Base-by-base conservation (phyloP, 2,888 invertebrate species). In the Ophion obscuratus region DNA sequence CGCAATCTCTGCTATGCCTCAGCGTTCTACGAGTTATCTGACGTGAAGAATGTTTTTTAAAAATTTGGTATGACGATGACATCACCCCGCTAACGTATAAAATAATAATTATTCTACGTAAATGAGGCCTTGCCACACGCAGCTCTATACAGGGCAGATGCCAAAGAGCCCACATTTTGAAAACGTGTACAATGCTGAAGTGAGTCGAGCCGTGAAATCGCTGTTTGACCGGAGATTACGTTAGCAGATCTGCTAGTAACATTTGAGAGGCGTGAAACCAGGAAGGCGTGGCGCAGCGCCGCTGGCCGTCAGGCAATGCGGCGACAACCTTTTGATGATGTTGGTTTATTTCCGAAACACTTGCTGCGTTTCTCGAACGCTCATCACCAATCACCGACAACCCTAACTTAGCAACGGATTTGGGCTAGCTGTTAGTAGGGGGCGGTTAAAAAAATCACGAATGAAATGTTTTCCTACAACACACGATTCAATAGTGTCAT, bases 181-280 rank as follows among this genome's bases (percentile, higher is more conserved):
- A 61, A 61, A 67, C 10, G 47, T 68, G 47, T 40, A 76, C 80
- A 90, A 87, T 89, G 77, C 84, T 87, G 83, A 83, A 85, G 81
- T 81, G 89, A 88, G 89, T 84, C 89, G 88, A 90, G 83, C 92
- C 92, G 90, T 92, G 91, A 93, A 94, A 93, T 93, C 91, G 89
- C 90, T 91, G 92, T 93, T 93, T 92, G 89, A 88, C 89, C 89
- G 91, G 89, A 90, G 92, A 93, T 93, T 92, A 92, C 90, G 87
- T 90, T 84, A 87, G 89, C 89, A 89, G 91, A 92, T 91, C 90
- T 88, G 89, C 88, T 86, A 67, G 73, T 74, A 84, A 89, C 89
- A 88, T 90, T 90, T 88, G 89, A 90, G 88, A 90, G 90, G 91
- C 92, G 92, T 91, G 91, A 91, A 92, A 90, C 89, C 88, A 88